Percentiles rank a stretch among this genome's conserved stretches.
Evolutionary conservation across 2,888 invertebrate genomes (phyloP).

Genomic region (Sycophila texana): DNA sequence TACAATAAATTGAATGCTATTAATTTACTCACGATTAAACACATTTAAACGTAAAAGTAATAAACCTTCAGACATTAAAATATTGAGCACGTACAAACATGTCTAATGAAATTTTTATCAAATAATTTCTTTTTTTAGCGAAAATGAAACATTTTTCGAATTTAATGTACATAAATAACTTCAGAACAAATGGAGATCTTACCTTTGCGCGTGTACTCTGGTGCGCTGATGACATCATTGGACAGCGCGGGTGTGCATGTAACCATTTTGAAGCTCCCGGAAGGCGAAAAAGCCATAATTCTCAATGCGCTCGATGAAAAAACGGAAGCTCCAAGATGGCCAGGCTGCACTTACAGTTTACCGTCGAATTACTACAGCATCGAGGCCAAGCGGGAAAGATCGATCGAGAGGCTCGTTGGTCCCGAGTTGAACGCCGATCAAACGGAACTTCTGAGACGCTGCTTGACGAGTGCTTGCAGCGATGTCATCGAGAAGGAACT

Average conservation of each 20-base stretch:
- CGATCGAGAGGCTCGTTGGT: conserved; percentile 56
- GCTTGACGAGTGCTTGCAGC: conserved; percentile 73
- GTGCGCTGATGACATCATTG: conserved; percentile 83
- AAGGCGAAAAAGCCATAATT: conserved; percentile 75
- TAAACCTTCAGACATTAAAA: no score
- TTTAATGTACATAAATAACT: not conserved
- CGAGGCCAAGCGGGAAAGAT: conserved; percentile 37
- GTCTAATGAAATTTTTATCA: no score
- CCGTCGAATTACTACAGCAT: conserved; percentile 53
- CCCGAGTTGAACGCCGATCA: conserved; percentile 59
- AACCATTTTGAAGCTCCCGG: conserved; percentile 80
- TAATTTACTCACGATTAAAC: no score
- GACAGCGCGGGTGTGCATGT: conserved; percentile 88
- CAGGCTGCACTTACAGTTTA: conserved; percentile 75
- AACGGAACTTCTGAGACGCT: conserved; percentile 67
- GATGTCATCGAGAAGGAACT: conserved; percentile 65
- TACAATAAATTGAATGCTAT: no score
- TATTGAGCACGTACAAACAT: no score
- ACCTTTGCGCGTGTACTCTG: conserved; percentile 71
- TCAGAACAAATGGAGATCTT: conserved; percentile 64
- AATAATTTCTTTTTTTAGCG: no score
- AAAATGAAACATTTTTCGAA: not conserved
- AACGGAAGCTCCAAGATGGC: conserved; percentile 80
- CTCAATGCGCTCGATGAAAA: conserved; percentile 79
- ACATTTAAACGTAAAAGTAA: no score